Percentiles rank a stretch among this genome's conserved stretches.
phyloP scores from a whole-genome alignment of 2,797 vertebrate genomes.

The Siniperca obscura region DNA sequence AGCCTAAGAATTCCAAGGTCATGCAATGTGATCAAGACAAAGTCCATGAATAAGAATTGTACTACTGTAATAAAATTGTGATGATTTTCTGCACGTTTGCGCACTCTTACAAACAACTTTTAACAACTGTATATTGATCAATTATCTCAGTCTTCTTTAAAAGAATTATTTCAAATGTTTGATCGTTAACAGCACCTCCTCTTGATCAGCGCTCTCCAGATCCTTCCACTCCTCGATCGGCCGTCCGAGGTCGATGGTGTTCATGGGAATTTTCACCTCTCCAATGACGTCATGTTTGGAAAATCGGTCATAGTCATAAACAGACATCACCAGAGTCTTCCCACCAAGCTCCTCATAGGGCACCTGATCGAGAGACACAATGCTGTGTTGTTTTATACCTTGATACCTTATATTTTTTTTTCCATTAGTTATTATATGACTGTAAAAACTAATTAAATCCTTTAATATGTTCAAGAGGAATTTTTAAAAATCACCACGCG shows the following conservation, averaged over 20 bases:
- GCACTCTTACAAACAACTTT: neutral
- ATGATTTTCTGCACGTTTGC: neutral
- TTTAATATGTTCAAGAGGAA: neutral
- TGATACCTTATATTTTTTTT: neutral
- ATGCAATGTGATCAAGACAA: neutral
- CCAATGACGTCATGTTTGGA: constrained; percentile 99
- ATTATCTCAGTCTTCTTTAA: neutral
- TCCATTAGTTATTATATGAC: neutral
- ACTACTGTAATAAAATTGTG: neutral
- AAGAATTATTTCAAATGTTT: neutral
- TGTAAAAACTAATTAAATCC: neutral
- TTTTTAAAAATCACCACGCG: neutral
- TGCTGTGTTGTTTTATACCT: neutral
- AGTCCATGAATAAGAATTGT: neutral
- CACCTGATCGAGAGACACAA: constrained; percentile 80
- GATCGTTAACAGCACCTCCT: constrained; percentile 87
- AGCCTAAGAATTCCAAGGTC: neutral
- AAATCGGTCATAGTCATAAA: constrained; percentile 98
- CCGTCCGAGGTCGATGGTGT: constrained; percentile 95
- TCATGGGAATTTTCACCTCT: constrained; percentile 96
- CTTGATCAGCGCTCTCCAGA: constrained; percentile 95
- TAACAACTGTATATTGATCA: neutral
- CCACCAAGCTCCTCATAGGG: constrained; percentile 97
- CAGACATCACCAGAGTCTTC: constrained; percentile 95
- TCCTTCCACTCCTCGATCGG: constrained; percentile 97